phyloP scores from a whole-genome alignment of 2,888 invertebrate species.

The Quadriops clusia region DNA sequence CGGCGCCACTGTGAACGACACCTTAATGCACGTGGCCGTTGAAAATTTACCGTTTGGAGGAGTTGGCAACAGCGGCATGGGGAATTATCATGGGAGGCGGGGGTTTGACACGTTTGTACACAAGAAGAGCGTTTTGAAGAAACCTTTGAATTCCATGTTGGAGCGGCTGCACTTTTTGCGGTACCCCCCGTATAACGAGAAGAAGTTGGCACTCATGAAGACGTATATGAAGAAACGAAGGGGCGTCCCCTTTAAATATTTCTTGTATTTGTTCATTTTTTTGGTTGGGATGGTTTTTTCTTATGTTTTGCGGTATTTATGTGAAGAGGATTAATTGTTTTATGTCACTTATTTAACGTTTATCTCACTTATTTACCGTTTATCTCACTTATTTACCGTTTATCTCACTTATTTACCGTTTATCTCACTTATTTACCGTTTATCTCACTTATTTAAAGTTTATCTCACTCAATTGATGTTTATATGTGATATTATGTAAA shows the following conservation, averaged over 20 bases:
- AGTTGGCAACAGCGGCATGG: constrained; percentile 89
- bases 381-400: no score
- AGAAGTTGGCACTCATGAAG: constrained; percentile 6
- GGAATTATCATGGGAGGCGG: constrained; percentile 82
- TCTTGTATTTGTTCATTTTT: constrained; percentile 16
- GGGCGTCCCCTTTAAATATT: constrained; percentile 5
- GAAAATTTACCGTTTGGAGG: constrained; percentile 94
- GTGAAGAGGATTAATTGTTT: no score
- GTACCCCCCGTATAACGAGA: constrained; percentile 66
- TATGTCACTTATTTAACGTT: no score
- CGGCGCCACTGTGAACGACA: constrained; percentile 74
- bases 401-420: no score
- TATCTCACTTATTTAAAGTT: no score
- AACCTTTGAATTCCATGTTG: constrained; percentile 53
- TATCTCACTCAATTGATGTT: no score
- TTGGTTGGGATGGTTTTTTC: constrained; percentile 13
- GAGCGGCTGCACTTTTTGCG: constrained; percentile 58
- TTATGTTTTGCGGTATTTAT: constrained; percentile 1
- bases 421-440: no score
- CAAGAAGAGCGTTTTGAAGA: constrained; percentile 68
- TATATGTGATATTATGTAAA: no score
- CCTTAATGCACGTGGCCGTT: constrained; percentile 72
- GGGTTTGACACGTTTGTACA: constrained; percentile 92
- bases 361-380: no score
- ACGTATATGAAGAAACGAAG: constrained; percentile 9